Evolutionary conservation across 2,888 invertebrate genomes (phyloP), one percentile per base, ranked within the genome.

Genomic region (Ephialtes manifestator): DNA sequence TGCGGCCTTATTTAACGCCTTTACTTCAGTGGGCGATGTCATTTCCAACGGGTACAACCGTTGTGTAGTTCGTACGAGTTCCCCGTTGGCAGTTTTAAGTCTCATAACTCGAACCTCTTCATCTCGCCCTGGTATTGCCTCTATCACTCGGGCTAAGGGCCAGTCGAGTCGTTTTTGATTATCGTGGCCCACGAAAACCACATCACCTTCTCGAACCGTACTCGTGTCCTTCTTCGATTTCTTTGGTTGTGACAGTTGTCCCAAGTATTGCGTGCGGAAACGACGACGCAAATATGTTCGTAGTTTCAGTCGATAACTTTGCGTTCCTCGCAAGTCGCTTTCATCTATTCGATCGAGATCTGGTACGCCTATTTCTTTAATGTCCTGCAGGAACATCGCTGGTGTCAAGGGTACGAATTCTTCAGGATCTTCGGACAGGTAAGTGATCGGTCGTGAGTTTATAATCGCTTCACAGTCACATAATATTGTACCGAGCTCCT

Each of bases 391-490:
- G 86, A 88, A 89, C 65, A 86, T 82, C 8, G 70, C 82, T 1
- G 89, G 87, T 4, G 85, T 75, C 11, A 88, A 18, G 0, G 89
- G 84, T 46, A 31, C 81, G n/a, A 89, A 63, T 58, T 91, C 89
- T 2, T 89, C 67, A 24, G 86, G 68, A 58, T 84, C 77, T 8
- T 84, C 81, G 4, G 83, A 86, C 5, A 89, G 18, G 39, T 89
- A 91, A 10, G 91, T 92, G 5, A 94, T 78, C 5, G 93, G 93
- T 48, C 94, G 85, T 0, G 90, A 85, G 81, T 94, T 94, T 4
- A 94, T 67, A 0, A 89, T 86, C 0, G 89, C 86, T 81, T 94
- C 93, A 43, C 89, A 88, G 72, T 94, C 90, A 63, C 87, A 89
- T 0, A 93, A 20, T 0, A 88, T 58, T 0, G 91, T 93, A 15